Evolutionary conservation across 2,888 invertebrate species (phyloP), one percentile per base, ranked within the genome.

Genomic region (Tinea trinotella): DNA sequence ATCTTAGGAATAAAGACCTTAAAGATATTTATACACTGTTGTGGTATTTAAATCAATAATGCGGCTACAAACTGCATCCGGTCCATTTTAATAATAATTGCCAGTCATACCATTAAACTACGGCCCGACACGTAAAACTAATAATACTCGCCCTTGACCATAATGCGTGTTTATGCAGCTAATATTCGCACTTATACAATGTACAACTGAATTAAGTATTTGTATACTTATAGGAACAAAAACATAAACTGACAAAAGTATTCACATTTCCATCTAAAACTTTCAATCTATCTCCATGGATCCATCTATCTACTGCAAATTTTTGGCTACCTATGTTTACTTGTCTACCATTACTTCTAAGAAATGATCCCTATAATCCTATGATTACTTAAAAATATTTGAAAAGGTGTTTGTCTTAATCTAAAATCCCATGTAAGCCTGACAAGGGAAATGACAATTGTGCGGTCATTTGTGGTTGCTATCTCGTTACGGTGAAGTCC

Each of bases 11-110:
- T n/a, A n/a, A n/a, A n/a, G n/a, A n/a, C n/a, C n/a, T n/a, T n/a
- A 78, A 82, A 80, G 74, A 76, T 77, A 74, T 77, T 80, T 79
- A 81, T 80, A 79, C 80, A 79, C 76, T 73, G 72, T 78, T 74
- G 81, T 77, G 77, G 79, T 74, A 73, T 82, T 74, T 81, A 80
- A 79, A 82, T 82, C 79, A 81, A 48, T 48, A 17, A 19, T 18
- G 12, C n/a, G 40, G 12, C 9, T 20, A 19, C 48, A 48, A 48
- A 15, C 50, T 2, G 50, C 24, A 50, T 50, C 50, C 50, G 50
- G 50, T 18, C 4, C 40, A n/a, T n/a, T 13, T 13, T 13, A 22
- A 15, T 18, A n/a, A 50, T 50, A 24, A 12, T 50, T 24, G 24
- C 24, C 13, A 9, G 13, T 22, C 24, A 50, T 50, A n/a, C 50